These are phyloP conservation scores for Fregata magnificens DNA, from an alignment of 2,113 vertebrate genomes.

Conservation along the genomic window DNA sequence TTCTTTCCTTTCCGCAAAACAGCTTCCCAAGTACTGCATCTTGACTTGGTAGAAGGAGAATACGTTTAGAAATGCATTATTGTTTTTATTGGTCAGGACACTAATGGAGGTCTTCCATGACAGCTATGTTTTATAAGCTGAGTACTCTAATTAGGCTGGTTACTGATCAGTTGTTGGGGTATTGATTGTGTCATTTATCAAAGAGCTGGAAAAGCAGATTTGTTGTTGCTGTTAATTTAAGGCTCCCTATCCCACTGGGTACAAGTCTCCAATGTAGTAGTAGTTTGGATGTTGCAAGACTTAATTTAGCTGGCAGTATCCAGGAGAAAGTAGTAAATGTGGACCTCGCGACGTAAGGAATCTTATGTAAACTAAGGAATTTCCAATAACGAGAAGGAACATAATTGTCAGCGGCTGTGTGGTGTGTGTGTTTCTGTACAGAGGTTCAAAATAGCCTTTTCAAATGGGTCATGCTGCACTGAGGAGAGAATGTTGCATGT, in stretches of 20 bases:
- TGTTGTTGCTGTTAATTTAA: conserved; percentile 65
- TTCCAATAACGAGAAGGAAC: not conserved
- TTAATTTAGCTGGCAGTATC: not conserved
- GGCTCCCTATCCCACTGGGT: not conserved
- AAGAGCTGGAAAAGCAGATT: conserved; percentile 60
- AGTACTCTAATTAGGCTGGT: conserved; percentile 78
- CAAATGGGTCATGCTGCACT: not conserved
- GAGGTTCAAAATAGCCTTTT: not conserved
- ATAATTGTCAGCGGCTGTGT: not conserved
- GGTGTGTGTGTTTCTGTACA: not conserved
- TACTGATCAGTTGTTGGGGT: conserved; percentile 80
- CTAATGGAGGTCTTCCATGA: conserved; percentile 79
- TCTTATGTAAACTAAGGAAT: not conserved
- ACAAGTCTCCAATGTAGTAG: not conserved
- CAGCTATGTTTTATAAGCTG: conserved; percentile 80
- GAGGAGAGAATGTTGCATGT: not conserved
- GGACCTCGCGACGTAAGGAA: not conserved
- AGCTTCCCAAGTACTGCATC: conserved; percentile 38
- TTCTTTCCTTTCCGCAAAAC: conserved; percentile 53
- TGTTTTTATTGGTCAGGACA: conserved; percentile 80
- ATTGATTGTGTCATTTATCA: conserved; percentile 83
- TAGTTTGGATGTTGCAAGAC: not conserved
- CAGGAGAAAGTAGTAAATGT: not conserved
- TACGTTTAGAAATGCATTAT: conserved; percentile 79
- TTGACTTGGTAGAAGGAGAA: conserved; percentile 51